Evolutionary conservation across 2,888 invertebrate genomes (phyloP).

Genomic region (Limnephilus lunatus): DNA sequence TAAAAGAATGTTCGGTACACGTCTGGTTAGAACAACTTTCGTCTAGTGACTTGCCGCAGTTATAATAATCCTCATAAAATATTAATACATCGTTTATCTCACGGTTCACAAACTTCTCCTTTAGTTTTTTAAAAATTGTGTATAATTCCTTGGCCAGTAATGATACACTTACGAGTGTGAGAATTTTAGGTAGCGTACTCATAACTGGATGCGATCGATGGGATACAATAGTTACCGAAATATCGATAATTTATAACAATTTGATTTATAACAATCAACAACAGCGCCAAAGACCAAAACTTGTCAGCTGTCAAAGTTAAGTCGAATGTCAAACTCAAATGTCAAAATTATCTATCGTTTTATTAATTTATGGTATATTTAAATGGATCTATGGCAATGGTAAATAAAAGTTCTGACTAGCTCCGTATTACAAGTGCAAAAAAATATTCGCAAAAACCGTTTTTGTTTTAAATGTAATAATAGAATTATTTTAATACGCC

Average conservation of each 20-base stretch:
- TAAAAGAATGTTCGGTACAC: slow-evolving; percentile 18
- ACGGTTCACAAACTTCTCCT: not conserved
- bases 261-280: not conserved
- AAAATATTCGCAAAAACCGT: too few relatives aligned
- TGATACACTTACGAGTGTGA: not conserved
- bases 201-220: not conserved
- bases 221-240: not conserved
- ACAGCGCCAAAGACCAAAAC: not conserved
- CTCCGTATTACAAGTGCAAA: too few relatives aligned
- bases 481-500: too few relatives aligned
- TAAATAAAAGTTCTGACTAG: too few relatives aligned
- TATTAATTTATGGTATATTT: too few relatives aligned
- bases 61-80: not conserved
- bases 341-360: not conserved
- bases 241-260: not conserved
- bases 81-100: slow-evolving; percentile 26
- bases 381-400: too few relatives aligned
- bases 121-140: not conserved
- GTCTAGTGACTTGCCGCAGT: not conserved
- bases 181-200: not conserved
- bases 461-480: too few relatives aligned
- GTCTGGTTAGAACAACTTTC: not conserved
- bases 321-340: not conserved
- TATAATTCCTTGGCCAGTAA: not conserved
- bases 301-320: not conserved